Evolutionary conservation across 2,797 vertebrate species (phyloP).

Genomic region (Sphenodon punctatus): DNA sequence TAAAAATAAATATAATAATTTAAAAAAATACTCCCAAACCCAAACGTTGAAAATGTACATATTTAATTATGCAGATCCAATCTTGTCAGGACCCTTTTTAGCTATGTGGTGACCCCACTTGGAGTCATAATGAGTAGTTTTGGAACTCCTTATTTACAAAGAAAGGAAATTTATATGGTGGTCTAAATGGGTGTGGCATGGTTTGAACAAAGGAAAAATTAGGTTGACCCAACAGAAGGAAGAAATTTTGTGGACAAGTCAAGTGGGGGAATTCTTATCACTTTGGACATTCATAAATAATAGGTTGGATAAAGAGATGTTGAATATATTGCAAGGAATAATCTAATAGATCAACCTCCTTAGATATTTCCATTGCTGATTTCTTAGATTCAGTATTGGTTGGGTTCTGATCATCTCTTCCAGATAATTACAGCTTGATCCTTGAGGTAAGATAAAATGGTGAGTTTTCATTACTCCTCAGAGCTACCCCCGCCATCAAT

Average conservation of each 20-base stretch:
- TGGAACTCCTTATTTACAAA: too few relatives aligned
- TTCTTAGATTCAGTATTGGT: background rate
- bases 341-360: background rate
- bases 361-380: background rate
- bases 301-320: background rate
- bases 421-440: background rate
- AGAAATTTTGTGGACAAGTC: background rate
- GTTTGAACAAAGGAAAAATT: background rate
- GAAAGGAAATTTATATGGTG: background rate
- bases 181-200: background rate
- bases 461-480: too few relatives aligned
- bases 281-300: background rate
- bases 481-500: too few relatives aligned
- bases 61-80: too few relatives aligned
- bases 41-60: too few relatives aligned
- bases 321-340: background rate
- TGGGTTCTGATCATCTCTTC: background rate
- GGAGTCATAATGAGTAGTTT: too few relatives aligned
- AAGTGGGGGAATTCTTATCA: background rate
- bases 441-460: too few relatives aligned
- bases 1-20: too few relatives aligned
- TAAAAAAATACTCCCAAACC: too few relatives aligned
- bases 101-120: too few relatives aligned
- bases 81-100: too few relatives aligned
- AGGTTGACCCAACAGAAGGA: background rate